phyloP scores from a whole-genome alignment of 2,113 vertebrate species.

The Aramus guarauna region DNA sequence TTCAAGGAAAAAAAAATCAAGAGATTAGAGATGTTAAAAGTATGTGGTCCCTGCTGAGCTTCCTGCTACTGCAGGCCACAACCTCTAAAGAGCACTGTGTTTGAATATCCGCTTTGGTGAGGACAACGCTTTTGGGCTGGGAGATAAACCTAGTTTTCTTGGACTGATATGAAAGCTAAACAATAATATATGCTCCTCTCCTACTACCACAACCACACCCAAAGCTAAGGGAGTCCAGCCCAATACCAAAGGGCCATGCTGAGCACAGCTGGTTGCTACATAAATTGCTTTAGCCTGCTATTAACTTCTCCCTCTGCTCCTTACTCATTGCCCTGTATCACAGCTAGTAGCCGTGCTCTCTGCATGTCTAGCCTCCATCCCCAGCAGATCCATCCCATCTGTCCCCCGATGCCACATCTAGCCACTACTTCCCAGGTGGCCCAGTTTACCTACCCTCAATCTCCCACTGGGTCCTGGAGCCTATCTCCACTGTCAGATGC shows the following conservation, averaged over 20 bases:
- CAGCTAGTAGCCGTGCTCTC: background rate
- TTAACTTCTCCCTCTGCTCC: background rate
- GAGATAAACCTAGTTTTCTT: background rate
- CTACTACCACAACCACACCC: background rate
- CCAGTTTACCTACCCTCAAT: background rate
- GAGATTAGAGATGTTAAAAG: background rate
- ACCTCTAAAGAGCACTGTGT: background rate
- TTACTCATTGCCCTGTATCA: background rate
- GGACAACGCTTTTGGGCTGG: background rate
- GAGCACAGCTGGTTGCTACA: background rate
- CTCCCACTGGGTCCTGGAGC: background rate
- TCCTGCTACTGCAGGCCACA: background rate
- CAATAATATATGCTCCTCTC: background rate
- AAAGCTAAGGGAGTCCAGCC: background rate
- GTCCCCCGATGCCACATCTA: background rate
- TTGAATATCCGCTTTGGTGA: background rate
- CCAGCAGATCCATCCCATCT: background rate
- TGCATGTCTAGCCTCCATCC: background rate
- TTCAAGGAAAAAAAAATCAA: background rate
- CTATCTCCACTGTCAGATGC: background rate
- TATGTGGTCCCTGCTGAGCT: background rate
- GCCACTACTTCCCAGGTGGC: background rate
- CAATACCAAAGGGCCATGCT: background rate
- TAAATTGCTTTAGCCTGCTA: background rate
- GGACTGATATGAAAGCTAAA: background rate